phyloP scores from a whole-genome alignment of 2,888 invertebrate species.

The Scaeva pyrastri region DNA sequence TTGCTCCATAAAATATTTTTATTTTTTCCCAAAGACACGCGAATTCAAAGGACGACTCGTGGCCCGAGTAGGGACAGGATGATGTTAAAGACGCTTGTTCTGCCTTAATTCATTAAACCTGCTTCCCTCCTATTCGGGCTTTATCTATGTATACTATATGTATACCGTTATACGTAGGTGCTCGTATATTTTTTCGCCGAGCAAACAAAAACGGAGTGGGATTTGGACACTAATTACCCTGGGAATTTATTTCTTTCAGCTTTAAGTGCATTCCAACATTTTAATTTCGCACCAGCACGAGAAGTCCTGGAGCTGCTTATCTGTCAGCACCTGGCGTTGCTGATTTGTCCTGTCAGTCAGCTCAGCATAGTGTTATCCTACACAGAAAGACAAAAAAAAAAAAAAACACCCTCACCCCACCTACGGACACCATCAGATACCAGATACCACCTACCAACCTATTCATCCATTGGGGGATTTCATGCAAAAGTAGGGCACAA shows the following conservation, averaged over 20 bases:
- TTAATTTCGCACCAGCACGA: slow-evolving; percentile 62
- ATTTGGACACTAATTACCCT: slow-evolving; percentile 71
- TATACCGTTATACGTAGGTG: too few species aligned
- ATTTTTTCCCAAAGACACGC: slow-evolving; percentile 51
- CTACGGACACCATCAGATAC: neutral
- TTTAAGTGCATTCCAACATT: slow-evolving; percentile 73
- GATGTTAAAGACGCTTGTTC: slow-evolving; percentile 8
- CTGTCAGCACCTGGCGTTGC: slow-evolving; percentile 63
- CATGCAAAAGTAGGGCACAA: slow-evolving; percentile 49
- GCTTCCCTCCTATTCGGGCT: neutral
- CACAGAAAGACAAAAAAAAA: neutral
- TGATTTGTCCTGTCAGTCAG: slow-evolving; percentile 71
- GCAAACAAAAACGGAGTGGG: neutral
- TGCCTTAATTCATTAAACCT: slow-evolving; percentile 60
- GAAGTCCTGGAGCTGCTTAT: slow-evolving; percentile 54
- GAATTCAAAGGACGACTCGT: slow-evolving; percentile 34
- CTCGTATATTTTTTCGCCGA: neutral
- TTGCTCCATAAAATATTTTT: slow-evolving; percentile 71
- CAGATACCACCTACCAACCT: neutral
- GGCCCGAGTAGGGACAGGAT: neutral
- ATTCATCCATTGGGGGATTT: slow-evolving; percentile 29
- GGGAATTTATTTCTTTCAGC: slow-evolving; percentile 67
- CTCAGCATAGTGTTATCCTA: slow-evolving; percentile 32
- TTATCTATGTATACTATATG: too few species aligned
- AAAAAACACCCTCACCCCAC: neutral